Percentiles rank a stretch among this genome's conserved stretches.
phyloP scores from a whole-genome alignment of 2,113 vertebrate genomes.

The Hiodon alosoides region DNA sequence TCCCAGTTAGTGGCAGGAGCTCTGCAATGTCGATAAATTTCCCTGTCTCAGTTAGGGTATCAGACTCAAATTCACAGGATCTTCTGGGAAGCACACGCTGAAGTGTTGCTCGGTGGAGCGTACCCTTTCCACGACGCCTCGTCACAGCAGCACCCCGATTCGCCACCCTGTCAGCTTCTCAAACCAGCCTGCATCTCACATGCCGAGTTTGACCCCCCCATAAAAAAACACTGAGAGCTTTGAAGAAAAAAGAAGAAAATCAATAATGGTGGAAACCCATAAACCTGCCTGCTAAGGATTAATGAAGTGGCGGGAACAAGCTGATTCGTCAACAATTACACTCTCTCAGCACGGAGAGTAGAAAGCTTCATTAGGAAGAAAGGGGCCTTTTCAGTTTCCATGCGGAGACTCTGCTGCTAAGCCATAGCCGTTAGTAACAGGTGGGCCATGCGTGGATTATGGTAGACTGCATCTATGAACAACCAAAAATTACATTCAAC shows the following conservation, averaged over 20 bases:
- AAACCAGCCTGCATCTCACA: background rate
- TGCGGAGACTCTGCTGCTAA: background rate
- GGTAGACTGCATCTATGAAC: background rate
- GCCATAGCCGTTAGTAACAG: background rate
- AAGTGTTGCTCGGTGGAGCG: too few relatives aligned
- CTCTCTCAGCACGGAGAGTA: conserved; percentile 16
- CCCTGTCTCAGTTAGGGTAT: too few relatives aligned
- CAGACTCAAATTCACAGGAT: too few relatives aligned
- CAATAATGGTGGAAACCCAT: conserved; percentile 30
- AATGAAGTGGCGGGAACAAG: conserved; percentile 21
- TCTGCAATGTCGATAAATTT: too few relatives aligned
- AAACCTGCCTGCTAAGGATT: conserved; percentile 25
- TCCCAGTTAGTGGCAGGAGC: too few relatives aligned
- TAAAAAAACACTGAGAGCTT: conserved; percentile 18
- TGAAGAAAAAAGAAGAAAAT: conserved; percentile 3
- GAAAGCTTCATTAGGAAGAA: conserved; percentile 31
- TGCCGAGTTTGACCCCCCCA: background rate
- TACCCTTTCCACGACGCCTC: too few relatives aligned
- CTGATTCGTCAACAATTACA: conserved; percentile 30
- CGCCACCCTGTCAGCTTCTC: background rate
- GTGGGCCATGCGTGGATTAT: too few relatives aligned
- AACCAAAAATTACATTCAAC: too few relatives aligned
- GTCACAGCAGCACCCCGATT: too few relatives aligned
- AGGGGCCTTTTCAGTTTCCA: conserved; percentile 16
- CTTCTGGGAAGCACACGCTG: too few relatives aligned